Evolutionary conservation across 1,140 invertebrate species (phyloP), one percentile per base, ranked within the genome.

Genomic region (Drosophila ananassae): DNA sequence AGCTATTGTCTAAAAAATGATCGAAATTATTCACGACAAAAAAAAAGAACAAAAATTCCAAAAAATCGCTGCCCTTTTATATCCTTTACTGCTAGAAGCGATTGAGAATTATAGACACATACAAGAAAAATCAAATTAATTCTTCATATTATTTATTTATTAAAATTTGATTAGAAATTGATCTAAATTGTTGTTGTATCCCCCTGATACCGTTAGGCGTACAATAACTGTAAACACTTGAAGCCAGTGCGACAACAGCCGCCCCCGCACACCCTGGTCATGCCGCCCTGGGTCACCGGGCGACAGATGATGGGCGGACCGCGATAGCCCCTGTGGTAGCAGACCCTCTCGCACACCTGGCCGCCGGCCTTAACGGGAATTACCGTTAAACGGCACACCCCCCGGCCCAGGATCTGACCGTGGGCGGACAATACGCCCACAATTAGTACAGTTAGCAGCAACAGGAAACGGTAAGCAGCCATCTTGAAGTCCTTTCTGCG

Each of bases 191-290:
- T 34, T 10, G 17, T 17, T 17, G 17, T 17, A 17, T 17, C 6
- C 39, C 10, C n/a, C 2, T 2, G 17, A n/a, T 41, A 8, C 57
- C 12, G 57, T 41, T 39, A 68, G 12, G 63, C 59, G 7, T 37
- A 32, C 25, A 73, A 41, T 50, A 69, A 37, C 24, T 53, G 69
- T 13, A 71, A 28, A 34, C 66, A 73, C 34, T 48, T 47, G 0
- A 37, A 39, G 32, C 69, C 69, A 32, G 48, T 60, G 12, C 55
- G 55, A 8, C 69, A 73, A 7, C 69, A 73, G 0, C 48, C 50
- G 22, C 46, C 28, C 2, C 64, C 48, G 34, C 69, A 73, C 2
- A 73, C 17, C n/a, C 37, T 12, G 3, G 34, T 8, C 8, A 41
- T 0, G 24, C 55, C 69, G 13, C 39, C 5, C 7, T 25, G 21